A percentile compares a stretch with the other conserved stretches of the same genome.
Conservation (phyloP, 2,888 invertebrate species). For the Lepidochrysops patricia region DNA sequence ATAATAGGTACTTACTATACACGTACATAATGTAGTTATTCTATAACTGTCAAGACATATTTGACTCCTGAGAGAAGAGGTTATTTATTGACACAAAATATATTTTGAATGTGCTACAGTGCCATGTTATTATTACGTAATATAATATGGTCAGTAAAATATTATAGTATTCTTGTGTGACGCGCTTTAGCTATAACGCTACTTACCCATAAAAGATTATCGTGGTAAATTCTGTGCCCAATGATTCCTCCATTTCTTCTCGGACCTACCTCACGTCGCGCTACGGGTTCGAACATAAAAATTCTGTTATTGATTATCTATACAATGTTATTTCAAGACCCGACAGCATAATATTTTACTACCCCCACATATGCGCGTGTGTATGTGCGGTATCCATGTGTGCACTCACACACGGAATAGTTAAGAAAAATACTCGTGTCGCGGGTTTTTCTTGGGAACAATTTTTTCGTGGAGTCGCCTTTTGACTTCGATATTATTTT, state of each 20-base stretch:
- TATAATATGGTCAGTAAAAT: too few species aligned
- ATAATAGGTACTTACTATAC: too few species aligned
- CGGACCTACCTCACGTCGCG: conserved; percentile 24
- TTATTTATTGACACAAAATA: too few species aligned
- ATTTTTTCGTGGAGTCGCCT: conserved; percentile 33
- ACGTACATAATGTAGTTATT: too few species aligned
- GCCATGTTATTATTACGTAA: too few species aligned
- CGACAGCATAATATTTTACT: conserved; percentile 75
- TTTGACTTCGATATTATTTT: background rate
- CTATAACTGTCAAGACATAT: too few species aligned
- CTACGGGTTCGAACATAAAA: conserved; percentile 53
- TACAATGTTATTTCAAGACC: conserved; percentile 73
- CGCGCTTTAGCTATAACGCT: too few species aligned
- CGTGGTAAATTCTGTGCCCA: too few species aligned
- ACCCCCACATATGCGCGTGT: conserved; percentile 44
- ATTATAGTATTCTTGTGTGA: too few species aligned
- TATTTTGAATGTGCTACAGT: too few species aligned
- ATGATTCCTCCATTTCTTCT: background rate
- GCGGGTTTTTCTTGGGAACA: conserved; percentile 61
- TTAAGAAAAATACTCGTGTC: conserved; percentile 70
- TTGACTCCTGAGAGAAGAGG: too few species aligned
- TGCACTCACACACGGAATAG: conserved; percentile 28
- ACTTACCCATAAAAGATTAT: too few species aligned
- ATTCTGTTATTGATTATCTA: conserved; percentile 71
- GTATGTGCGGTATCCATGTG: conserved; percentile 24